Evolutionary conservation across 2,113 vertebrate species (phyloP), one percentile per base, ranked within the genome.

Genomic region (Pyrgilauda ruficollis): DNA sequence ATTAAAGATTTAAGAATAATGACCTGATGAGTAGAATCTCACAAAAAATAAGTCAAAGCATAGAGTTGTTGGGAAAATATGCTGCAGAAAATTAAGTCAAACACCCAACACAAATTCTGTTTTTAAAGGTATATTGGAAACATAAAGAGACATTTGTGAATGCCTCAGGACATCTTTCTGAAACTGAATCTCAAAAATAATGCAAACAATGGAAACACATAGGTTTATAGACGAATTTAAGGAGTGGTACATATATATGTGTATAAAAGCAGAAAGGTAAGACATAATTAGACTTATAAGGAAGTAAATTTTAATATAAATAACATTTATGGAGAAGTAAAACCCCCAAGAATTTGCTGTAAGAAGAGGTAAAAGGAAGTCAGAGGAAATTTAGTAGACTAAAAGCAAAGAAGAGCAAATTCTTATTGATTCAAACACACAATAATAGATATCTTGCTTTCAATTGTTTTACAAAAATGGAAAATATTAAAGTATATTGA

Each of bases 231-330:
- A 47, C 28, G 3, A 33, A 8, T 70, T 84, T 58, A 81, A 84
- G 35, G 5, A 79, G 31, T 33, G 3, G 6, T 66, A 27, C 2
- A 4, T 68, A 4, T 14, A 28, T n/a, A 21, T 5, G 0, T 24
- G 9, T 47, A 21, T 33, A 69, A 64, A 72, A 77, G 4, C 27
- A 28, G 28, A 19, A 67, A 81, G 5, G 15, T 59, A 59, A 26
- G 11, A 7, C 33, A 67, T 39, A n/a, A 52, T 35, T 43, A 43
- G 15, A 30, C 13, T 20, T 66, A 24, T 1, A 33, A 27, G 6
- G 6, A 85, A 66, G 15, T 20, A 75, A 56, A 49, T 56, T 41
- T 28, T 49, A 10, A 24, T 24, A 30, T 49, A 41, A n/a, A 16
- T 66, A 20, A n/a, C 10, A 24, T 7, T 30, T 56, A n/a, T 6